Conservation (phyloP, 2,113 vertebrate genomes). For the Grammomys dolichurus region DNA sequence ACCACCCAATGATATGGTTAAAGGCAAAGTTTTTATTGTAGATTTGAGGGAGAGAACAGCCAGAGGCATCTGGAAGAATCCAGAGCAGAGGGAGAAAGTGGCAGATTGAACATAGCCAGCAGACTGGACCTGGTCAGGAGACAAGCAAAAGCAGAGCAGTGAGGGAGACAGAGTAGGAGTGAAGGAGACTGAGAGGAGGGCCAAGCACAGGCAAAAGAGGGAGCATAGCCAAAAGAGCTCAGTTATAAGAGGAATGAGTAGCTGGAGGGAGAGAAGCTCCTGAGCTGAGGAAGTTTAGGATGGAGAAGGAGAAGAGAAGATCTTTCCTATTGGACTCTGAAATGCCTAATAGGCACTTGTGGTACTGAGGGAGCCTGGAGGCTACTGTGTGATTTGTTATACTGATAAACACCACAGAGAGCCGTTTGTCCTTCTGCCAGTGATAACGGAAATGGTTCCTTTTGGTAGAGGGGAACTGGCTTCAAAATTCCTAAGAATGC, state of each 20-base stretch:
- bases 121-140: neutral
- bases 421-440: neutral
- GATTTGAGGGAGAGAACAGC: neutral
- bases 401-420: neutral
- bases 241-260: neutral
- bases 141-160: neutral
- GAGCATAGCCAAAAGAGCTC: neutral
- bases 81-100: neutral
- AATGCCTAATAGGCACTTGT: neutral
- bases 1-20: neutral
- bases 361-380: neutral
- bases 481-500: neutral
- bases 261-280: neutral
- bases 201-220: neutral
- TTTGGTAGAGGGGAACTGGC: neutral
- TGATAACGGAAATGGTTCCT: neutral
- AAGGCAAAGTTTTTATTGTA: neutral
- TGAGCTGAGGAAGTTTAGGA: neutral
- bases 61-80: neutral
- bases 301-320: neutral
- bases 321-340: neutral
- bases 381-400: neutral
- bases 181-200: neutral
- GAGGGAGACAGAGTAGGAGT: neutral
- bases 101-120: neutral